These are phyloP conservation scores for Mesoligia furuncula DNA, from an alignment of 2,888 invertebrate species.

Conservation along the genomic window DNA sequence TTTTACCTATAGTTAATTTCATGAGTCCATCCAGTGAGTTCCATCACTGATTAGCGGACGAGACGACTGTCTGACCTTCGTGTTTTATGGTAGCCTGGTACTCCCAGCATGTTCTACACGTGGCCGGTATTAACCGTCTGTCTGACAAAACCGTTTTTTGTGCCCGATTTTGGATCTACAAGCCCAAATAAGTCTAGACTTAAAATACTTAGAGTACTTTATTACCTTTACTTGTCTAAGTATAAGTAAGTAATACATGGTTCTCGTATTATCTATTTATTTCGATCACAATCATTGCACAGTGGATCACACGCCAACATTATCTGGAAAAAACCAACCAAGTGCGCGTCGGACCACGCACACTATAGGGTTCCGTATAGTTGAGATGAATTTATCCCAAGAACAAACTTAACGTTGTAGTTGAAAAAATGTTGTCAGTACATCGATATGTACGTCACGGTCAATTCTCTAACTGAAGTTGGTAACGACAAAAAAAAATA, in stretches of 20 bases:
- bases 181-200: constrained; percentile 36
- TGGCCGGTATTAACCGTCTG: constrained; percentile 29
- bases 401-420: background rate
- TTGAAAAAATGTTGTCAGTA: background rate
- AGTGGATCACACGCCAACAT: constrained; percentile 27
- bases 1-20: constrained; percentile 25
- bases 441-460: background rate
- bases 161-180: constrained; percentile 24
- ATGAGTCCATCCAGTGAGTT: constrained; percentile 13
- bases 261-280: constrained; percentile 9
- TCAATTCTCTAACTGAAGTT: background rate
- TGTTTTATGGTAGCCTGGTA: constrained; percentile 51
- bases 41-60: constrained; percentile 38
- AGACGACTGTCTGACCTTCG: constrained; percentile 52
- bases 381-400: background rate
- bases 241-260: background rate
- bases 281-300: constrained; percentile 8
- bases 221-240: background rate
- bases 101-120: constrained; percentile 42
- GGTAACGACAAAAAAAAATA: background rate
- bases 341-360: background rate
- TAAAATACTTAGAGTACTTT: constrained; percentile 11
- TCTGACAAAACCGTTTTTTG: constrained; percentile 28
- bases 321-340: constrained; percentile 15
- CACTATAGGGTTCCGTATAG: background rate